These are phyloP conservation scores for Microtus agrestis DNA, from an alignment of 2,797 vertebrate genomes.

Conservation along the genomic window DNA sequence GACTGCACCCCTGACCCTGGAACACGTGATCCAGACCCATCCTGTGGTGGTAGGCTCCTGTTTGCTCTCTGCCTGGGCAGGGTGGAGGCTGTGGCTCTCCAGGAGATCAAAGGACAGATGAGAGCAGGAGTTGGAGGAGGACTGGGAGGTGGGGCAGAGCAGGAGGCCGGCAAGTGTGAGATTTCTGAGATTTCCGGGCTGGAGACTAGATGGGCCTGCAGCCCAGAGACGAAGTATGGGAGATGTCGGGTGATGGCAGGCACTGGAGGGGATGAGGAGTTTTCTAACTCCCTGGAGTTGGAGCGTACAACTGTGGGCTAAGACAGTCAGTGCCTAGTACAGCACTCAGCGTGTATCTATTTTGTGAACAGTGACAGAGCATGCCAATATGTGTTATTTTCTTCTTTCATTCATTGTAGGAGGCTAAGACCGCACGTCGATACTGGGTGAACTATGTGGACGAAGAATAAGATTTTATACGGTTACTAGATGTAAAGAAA, in stretches of 20 bases:
- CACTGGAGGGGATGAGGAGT: neutral
- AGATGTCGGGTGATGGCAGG: neutral
- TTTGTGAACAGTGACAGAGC: neutral
- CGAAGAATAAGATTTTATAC: neutral
- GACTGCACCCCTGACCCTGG: conserved; percentile 22
- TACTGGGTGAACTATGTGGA: conserved; percentile 36
- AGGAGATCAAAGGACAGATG: neutral
- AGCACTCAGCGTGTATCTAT: neutral
- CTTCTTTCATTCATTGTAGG: neutral
- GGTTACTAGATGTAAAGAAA: neutral
- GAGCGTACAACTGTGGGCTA: neutral
- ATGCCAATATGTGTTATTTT: rapidly evolving
- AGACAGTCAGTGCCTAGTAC: neutral
- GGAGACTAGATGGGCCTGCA: neutral
- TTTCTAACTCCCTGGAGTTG: neutral
- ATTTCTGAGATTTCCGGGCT: neutral
- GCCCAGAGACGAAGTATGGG: rapidly evolving
- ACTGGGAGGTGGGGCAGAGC: rapidly evolving
- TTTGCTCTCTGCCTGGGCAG: neutral
- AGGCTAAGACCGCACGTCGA: conserved; percentile 40
- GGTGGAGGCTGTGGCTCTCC: neutral
- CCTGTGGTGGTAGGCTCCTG: conserved; percentile 10
- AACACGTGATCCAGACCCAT: conserved; percentile 26
- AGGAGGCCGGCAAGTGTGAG: neutral
- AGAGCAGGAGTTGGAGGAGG: too few species aligned